Evolutionary conservation across 2,888 invertebrate species (phyloP).

Genomic region (Cremastobaeus sp.): DNA sequence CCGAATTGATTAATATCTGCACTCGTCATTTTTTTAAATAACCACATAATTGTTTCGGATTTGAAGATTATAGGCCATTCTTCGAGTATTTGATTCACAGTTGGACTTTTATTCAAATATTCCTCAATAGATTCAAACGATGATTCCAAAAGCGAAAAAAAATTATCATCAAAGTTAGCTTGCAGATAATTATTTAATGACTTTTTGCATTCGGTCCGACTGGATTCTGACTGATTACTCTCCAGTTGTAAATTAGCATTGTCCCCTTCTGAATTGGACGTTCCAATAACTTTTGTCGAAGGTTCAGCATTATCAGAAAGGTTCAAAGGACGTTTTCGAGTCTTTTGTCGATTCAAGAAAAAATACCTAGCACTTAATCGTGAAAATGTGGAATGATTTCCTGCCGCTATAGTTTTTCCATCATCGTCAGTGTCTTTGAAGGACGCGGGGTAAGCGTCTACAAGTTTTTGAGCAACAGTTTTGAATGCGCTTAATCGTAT

Average conservation of each 20-base stretch:
- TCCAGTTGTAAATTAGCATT: too few species aligned
- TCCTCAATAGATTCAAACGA: neutral
- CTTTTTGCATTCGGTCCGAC: too few species aligned
- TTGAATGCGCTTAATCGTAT: conserved; percentile 15
- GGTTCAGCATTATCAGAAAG: too few species aligned
- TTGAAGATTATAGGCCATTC: conserved; percentile 11
- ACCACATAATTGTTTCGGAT: neutral
- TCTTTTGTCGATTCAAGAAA: neutral
- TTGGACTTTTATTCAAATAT: neutral
- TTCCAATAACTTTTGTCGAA: too few species aligned
- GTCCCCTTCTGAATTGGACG: too few species aligned
- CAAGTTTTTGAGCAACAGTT: conserved; percentile 4
- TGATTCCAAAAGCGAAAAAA: neutral
- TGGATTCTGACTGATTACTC: too few species aligned
- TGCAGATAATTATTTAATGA: too few species aligned
- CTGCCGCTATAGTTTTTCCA: neutral
- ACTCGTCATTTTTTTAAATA: neutral
- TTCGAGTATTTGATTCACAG: neutral
- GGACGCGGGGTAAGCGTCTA: neutral
- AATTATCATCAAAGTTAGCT: neutral
- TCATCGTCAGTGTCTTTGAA: conserved; percentile 6
- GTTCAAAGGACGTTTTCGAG: too few species aligned
- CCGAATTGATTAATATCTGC: neutral
- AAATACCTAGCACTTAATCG: neutral
- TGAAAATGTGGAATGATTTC: neutral